Percentiles rank a stretch among this genome's conserved stretches.
These are phyloP conservation scores for Itoplectis maculator DNA, from an alignment of 2,888 invertebrate species.

Conservation along the genomic window DNA sequence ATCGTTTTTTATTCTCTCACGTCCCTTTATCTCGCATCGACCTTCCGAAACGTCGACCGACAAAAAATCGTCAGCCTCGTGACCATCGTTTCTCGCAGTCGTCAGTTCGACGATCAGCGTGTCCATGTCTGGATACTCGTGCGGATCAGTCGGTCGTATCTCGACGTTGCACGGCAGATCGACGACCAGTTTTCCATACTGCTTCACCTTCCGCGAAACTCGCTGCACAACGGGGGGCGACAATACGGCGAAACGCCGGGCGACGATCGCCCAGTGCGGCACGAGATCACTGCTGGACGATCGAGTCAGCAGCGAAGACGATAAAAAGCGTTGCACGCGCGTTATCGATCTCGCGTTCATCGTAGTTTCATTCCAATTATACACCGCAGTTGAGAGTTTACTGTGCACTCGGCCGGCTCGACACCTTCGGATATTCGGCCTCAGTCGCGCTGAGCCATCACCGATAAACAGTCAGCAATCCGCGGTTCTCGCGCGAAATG, in stretches of 20 bases:
- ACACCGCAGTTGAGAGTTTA: too few species aligned
- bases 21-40: constrained; percentile 60
- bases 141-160: constrained; percentile 70
- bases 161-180: constrained; percentile 70
- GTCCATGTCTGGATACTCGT: constrained; percentile 72
- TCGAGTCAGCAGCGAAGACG: constrained; percentile 1
- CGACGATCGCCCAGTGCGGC: not conserved
- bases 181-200: constrained; percentile 70
- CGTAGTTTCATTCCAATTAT: constrained; percentile 9
- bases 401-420: not conserved
- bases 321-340: constrained; percentile 26
- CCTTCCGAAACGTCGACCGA: constrained; percentile 56
- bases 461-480: not conserved
- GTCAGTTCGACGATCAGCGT: constrained; percentile 66
- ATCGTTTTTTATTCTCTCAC: not conserved
- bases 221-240: constrained; percentile 46
- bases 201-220: constrained; percentile 66
- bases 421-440: not conserved
- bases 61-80: constrained; percentile 50
- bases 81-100: constrained; percentile 7
- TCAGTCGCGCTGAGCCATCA: not conserved
- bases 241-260: constrained; percentile 21
- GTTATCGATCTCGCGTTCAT: constrained; percentile 40
- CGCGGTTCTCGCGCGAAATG: not conserved
- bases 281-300: not conserved